A percentile compares a stretch with the other conserved stretches of the same genome.
These are phyloP conservation scores for Bombylius major DNA, from an alignment of 2,888 invertebrate genomes.

Conservation along the genomic window DNA sequence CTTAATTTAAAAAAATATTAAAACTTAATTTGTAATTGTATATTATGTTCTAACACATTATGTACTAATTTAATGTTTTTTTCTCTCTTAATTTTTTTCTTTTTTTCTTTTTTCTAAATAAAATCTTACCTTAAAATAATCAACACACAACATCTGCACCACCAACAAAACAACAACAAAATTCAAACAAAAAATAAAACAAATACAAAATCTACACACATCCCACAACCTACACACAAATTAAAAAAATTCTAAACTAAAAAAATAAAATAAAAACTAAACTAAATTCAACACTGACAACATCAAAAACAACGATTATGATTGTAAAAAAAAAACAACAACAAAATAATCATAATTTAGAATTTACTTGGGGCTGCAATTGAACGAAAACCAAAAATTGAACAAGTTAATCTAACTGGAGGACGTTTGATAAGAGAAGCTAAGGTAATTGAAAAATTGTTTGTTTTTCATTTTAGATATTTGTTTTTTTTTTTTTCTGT, in stretches of 20 bases:
- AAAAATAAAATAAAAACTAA: too few species aligned
- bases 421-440: slow-evolving; percentile 93
- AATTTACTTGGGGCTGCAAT: slow-evolving; percentile 84
- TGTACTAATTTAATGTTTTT: background rate
- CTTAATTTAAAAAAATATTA: too few species aligned
- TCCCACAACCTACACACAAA: background rate
- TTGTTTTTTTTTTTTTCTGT: background rate
- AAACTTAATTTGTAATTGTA: too few species aligned
- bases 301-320: background rate
- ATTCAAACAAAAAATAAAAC: slow-evolving; percentile 1
- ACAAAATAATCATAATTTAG: slow-evolving; percentile 39
- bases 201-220: background rate
- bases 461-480: too few species aligned
- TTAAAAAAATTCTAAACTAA: too few species aligned
- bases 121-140: background rate
- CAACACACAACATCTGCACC: background rate
- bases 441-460: slow-evolving; percentile 57
- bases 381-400: slow-evolving; percentile 87
- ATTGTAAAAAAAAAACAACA: background rate
- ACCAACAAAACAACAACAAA: slow-evolving; percentile 1
- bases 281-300: background rate
- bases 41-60: background rate
- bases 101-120: too few species aligned
- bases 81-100: background rate
- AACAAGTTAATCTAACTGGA: slow-evolving; percentile 89